Conservation (phyloP, 2,888 invertebrate species). For the Sialis fuliginosa region DNA sequence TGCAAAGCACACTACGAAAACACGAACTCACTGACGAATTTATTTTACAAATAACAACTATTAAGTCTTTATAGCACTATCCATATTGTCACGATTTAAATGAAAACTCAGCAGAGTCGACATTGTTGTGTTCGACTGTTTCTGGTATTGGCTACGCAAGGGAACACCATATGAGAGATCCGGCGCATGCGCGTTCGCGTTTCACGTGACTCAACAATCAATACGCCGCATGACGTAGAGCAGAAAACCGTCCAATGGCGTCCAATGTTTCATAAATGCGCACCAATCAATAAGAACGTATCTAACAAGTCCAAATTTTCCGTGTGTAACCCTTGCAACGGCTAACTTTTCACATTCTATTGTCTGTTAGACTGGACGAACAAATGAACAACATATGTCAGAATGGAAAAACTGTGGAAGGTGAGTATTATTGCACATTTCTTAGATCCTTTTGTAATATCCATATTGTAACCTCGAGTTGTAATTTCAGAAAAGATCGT, state of each 20-base stretch:
- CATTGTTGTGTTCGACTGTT: neutral
- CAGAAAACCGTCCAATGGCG: neutral
- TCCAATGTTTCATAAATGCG: neutral
- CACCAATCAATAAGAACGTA: constrained; percentile 1
- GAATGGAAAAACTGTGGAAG: too few relatives aligned
- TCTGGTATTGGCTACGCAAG: neutral
- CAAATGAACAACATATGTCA: too few relatives aligned
- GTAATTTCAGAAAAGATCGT: too few relatives aligned
- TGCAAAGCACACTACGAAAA: too few relatives aligned
- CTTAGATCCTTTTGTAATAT: too few relatives aligned
- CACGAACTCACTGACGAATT: too few relatives aligned
- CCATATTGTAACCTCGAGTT: too few relatives aligned
- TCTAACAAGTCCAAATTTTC: too few relatives aligned
- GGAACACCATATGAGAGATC: neutral
- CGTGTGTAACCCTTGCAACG: too few relatives aligned
- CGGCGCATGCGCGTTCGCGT: neutral
- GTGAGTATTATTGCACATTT: too few relatives aligned
- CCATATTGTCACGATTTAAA: neutral
- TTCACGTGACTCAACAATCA: constrained; percentile 6
- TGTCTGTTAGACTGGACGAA: too few relatives aligned
- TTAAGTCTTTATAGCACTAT: neutral
- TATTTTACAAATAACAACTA: neutral
- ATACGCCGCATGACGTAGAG: neutral
- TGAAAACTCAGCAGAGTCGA: neutral
- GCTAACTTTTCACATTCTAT: too few relatives aligned